A percentile compares a stretch with the other conserved stretches of the same genome.
phyloP scores from a whole-genome alignment of 1,140 invertebrate genomes.

The Antheraea pernyi region DNA sequence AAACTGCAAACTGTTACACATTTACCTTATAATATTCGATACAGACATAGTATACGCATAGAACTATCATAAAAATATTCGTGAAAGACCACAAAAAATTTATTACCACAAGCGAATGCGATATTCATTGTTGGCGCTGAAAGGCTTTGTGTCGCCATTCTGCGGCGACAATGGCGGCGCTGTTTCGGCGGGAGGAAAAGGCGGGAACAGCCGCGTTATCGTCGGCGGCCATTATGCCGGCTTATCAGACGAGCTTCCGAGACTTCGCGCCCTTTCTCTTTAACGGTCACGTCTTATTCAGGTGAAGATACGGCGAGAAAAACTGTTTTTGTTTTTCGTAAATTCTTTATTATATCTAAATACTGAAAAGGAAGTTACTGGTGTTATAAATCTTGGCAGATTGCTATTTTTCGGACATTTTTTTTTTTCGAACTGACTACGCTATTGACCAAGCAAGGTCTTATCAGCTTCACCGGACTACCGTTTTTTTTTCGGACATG shows the following conservation, averaged over 20 bases:
- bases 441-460: no score
- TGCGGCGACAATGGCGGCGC: conserved; percentile 58
- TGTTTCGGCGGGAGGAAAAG: conserved; percentile 74
- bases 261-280: conserved; percentile 70
- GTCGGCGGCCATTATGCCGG: conserved; percentile 73
- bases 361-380: no score
- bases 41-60: neutral
- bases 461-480: no score
- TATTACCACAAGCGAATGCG: conserved; percentile 38
- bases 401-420: no score
- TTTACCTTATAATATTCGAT: neutral
- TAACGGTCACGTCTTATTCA: conserved; percentile 73
- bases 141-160: conserved; percentile 62
- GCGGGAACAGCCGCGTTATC: conserved; percentile 68
- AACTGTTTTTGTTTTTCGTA: neutral
- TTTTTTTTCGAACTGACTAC: no score
- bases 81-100: conserved; percentile 35
- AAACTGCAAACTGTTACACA: neutral
- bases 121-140: conserved; percentile 24
- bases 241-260: conserved; percentile 76
- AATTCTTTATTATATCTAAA: neutral
- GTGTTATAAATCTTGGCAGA: no score
- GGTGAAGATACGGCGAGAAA: conserved; percentile 15
- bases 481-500: no score
- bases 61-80: conserved; percentile 27